Evolutionary conservation across 2,113 vertebrate species (phyloP), one percentile per base, ranked within the genome.

Genomic region (Zosterops japonicus): DNA sequence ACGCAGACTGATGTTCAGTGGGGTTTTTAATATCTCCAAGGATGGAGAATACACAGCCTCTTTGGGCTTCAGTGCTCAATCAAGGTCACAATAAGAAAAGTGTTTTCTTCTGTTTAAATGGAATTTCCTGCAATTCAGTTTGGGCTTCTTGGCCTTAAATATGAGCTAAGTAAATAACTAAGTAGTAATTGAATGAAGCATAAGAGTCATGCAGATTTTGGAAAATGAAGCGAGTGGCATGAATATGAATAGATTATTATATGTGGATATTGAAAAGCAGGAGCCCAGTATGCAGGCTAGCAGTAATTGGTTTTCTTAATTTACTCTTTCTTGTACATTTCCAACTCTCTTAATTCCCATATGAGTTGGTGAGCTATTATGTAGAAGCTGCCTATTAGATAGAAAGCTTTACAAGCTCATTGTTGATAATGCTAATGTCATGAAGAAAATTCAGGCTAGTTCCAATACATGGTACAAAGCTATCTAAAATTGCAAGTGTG

Each of bases 401-500:
- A 95, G 53, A 95, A 95, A 95, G 36, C 61, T 81, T 96, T 95
- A 89, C 57, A 77, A 65, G 52, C 47, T 97, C 60, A 70, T 93
- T 94, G 91, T 90, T 56, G 50, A 82, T 97, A 96, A 97, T 78
- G 72, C 86, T 84, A 94, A 52, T 92, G 89, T 83, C 89, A 88
- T 24, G 56, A 92, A 97, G 94, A 90, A 95, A 97, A 97, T 96
- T 80, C 96, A 97, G 96, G 89, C 91, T 93, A 94, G 85, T 95
- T 97, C 93, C 91, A 96, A 94, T 91, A 80, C 13, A 8, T 50
- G 74, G 68, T 95, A 96, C 79, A 97, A 94, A 97, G 76, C 95
- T 96, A 96, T 96, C 91, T 96, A 96, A 97, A 97, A 97, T 76
- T 88, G 17, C 91, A 97, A 97, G 96, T 96, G 97, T 98, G 95